Percentiles rank a stretch among this genome's conserved stretches.
Evolutionary conservation across 2,113 vertebrate genomes (phyloP).

Genomic region (Cephalopholis sonnerati): DNA sequence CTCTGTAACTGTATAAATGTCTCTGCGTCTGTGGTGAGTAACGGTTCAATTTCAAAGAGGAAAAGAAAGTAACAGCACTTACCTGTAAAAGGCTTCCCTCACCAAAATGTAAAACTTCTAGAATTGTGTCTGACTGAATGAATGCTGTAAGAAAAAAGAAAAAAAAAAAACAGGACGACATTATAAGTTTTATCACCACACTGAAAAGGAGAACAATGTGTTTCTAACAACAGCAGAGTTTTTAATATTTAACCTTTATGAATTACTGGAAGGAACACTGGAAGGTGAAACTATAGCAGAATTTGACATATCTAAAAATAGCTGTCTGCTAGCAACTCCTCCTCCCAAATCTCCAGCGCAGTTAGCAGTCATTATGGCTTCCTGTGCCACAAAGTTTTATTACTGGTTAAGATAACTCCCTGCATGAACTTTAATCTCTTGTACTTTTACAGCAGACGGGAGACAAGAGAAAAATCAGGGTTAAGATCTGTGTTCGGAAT

Average conservation of each 20-base stretch:
- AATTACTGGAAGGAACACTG: neutral
- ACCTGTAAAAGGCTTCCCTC: slow-evolving; percentile 97
- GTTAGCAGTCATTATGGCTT: neutral
- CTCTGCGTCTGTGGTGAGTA: neutral
- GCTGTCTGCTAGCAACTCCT: neutral
- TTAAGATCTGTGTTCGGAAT: slow-evolving; percentile 10
- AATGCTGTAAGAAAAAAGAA: slow-evolving; percentile 87
- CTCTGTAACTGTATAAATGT: neutral
- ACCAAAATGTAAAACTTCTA: slow-evolving; percentile 98
- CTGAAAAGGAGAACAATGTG: neutral
- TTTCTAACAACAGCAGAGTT: neutral
- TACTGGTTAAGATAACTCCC: slow-evolving; percentile 24
- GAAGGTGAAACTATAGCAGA: neutral
- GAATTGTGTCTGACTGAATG: slow-evolving; percentile 97
- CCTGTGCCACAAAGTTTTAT: slow-evolving; percentile 15
- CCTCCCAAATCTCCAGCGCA: neutral
- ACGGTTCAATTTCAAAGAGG: neutral
- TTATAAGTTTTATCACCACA: neutral
- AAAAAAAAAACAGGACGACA: slow-evolving; percentile 40
- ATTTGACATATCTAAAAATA: neutral
- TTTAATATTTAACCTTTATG: neutral
- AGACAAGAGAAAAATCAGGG: slow-evolving; percentile 3
- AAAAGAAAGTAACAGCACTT: slow-evolving; percentile 34
- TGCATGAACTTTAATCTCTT: slow-evolving; percentile 51
- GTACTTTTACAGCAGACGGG: slow-evolving; percentile 1